A percentile compares a stretch with the other conserved stretches of the same genome.
Conservation (phyloP, 2,888 invertebrate genomes). For the Tachina lurida region DNA sequence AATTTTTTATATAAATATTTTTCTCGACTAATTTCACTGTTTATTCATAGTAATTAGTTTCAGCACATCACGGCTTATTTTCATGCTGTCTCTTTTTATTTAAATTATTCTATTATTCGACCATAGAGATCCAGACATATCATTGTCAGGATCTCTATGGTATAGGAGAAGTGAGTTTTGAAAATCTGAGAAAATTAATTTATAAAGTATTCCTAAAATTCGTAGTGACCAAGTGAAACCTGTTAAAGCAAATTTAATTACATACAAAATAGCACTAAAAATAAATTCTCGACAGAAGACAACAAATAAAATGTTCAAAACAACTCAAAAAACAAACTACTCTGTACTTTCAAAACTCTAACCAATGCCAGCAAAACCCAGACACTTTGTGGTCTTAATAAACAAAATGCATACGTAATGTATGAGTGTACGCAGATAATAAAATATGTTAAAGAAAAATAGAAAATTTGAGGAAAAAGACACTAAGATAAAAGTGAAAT, state of each 20-base stretch:
- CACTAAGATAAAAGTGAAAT: too few species aligned
- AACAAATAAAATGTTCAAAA: constrained; percentile 12
- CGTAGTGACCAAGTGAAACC: background rate
- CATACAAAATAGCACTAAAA: background rate
- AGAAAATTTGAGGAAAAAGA: background rate
- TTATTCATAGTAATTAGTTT: too few species aligned
- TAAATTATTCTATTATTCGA: too few species aligned
- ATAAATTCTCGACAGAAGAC: background rate
- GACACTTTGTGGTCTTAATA: constrained; percentile 63
- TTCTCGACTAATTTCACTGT: too few species aligned
- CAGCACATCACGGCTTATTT: too few species aligned
- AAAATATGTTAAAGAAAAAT: background rate
- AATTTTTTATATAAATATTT: too few species aligned
- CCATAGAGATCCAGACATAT: too few species aligned
- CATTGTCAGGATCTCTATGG: too few species aligned
- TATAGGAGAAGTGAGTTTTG: too few species aligned
- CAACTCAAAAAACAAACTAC: constrained; percentile 10
- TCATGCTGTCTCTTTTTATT: too few species aligned
- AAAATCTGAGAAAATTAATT: too few species aligned
- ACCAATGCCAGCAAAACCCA: constrained; percentile 64
- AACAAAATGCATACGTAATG: constrained; percentile 46
- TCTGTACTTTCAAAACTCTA: constrained; percentile 48
- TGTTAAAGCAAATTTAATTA: constrained; percentile 20
- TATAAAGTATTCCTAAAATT: background rate
- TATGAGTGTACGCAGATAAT: background rate